These are phyloP conservation scores for Luperina testacea DNA, from an alignment of 2,888 invertebrate genomes.

Conservation along the genomic window DNA sequence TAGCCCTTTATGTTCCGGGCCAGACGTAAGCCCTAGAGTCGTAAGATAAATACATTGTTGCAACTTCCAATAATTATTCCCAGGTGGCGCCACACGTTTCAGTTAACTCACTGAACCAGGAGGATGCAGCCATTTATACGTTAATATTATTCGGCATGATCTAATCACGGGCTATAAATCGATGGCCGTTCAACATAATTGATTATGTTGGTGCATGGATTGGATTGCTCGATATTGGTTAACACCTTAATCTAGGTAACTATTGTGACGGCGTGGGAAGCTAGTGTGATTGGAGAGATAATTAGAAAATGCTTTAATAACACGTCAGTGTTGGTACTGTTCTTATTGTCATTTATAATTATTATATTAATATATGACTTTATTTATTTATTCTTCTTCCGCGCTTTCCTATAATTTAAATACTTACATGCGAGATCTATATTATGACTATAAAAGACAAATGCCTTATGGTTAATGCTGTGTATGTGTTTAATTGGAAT, in stretches of 20 bases:
- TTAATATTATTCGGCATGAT: constrained; percentile 61
- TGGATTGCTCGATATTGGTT: constrained; percentile 75
- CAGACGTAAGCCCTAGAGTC: not conserved
- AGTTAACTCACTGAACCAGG: constrained; percentile 2
- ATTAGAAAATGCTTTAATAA: not conserved
- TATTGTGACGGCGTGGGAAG: constrained; percentile 58
- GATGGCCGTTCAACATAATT: constrained; percentile 73
- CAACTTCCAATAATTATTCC: constrained; percentile 1
- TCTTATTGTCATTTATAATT: not conserved
- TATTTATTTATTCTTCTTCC: no score
- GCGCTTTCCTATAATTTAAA: no score
- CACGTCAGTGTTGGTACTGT: not conserved
- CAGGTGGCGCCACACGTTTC: constrained; percentile 1
- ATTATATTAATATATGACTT: not conserved
- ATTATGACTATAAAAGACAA: no score
- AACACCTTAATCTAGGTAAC: constrained; percentile 70
- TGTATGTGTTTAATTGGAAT: no score
- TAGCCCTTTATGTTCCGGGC: no score
- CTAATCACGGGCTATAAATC: constrained; percentile 64
- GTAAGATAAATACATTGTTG: not conserved
- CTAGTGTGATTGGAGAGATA: constrained; percentile 22
- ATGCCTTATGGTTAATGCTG: no score
- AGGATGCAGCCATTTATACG: constrained; percentile 38
- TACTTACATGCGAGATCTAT: no score
- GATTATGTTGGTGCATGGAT: constrained; percentile 72